phyloP scores from a whole-genome alignment of 2,113 vertebrate genomes.

The Channa maculata region DNA sequence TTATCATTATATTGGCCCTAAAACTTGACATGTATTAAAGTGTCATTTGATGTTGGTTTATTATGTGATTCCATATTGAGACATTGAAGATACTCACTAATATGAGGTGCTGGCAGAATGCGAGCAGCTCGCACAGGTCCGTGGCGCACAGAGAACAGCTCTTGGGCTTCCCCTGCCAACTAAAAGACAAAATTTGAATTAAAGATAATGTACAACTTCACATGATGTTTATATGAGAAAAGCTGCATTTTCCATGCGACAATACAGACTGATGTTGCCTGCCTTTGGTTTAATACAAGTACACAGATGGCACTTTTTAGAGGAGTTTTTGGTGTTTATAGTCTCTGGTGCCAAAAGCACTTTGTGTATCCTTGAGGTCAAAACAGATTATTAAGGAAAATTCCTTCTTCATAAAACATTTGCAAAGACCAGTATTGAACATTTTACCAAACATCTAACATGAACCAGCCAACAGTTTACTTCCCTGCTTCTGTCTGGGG shows the following conservation, averaged over 20 bases:
- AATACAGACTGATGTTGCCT: background rate
- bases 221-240: background rate
- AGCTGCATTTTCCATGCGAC: background rate
- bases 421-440: background rate
- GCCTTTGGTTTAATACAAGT: too few relatives aligned
- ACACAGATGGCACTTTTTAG: background rate
- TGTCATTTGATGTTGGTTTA: too few relatives aligned
- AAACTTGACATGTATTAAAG: too few relatives aligned
- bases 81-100: slow-evolving; percentile 84
- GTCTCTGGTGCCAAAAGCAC: background rate
- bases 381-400: background rate
- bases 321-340: background rate
- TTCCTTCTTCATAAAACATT: background rate
- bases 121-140: slow-evolving; percentile 92
- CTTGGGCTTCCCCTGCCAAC: slow-evolving; percentile 97
- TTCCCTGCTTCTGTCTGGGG: background rate
- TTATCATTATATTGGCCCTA: too few relatives aligned
- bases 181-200: slow-evolving; percentile 62
- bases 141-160: slow-evolving; percentile 94
- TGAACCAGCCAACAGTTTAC: background rate
- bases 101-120: slow-evolving; percentile 92
- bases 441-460: background rate
- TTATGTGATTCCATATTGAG: background rate
- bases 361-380: background rate
- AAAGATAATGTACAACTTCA: background rate